phyloP scores from a whole-genome alignment of 2,797 vertebrate species.

The Apogon hyalosoma region DNA sequence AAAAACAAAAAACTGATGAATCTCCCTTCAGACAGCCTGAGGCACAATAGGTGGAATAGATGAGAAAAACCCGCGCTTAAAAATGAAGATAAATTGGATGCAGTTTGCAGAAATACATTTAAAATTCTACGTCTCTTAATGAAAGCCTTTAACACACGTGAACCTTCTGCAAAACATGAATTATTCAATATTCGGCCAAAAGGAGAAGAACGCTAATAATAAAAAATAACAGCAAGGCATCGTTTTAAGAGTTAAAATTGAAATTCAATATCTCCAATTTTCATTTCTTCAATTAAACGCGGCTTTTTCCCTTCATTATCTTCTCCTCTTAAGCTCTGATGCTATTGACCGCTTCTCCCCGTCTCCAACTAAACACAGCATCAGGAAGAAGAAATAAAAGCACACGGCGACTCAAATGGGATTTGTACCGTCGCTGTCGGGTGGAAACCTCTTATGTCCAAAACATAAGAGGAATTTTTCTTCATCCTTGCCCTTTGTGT shows the following conservation, averaged over 20 bases:
- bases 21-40: neutral
- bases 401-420: too few species aligned
- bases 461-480: too few species aligned
- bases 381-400: too few species aligned
- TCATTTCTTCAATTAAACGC: constrained; percentile 22
- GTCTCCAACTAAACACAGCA: too few species aligned
- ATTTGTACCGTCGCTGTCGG: too few species aligned
- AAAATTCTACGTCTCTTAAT: constrained; percentile 2
- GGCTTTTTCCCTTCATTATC: constrained; percentile 9
- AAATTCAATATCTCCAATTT: constrained; percentile 30
- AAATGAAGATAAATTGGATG: neutral
- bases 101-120: neutral
- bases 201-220: constrained; percentile 1
- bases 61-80: neutral
- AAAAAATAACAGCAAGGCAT: constrained; percentile 12
- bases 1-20: constrained; percentile 3
- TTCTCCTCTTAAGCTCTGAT: neutral
- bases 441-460: too few species aligned
- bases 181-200: neutral
- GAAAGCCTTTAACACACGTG: constrained; percentile 10
- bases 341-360: too few species aligned
- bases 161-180: constrained; percentile 9
- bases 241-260: constrained; percentile 21
- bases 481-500: too few species aligned
- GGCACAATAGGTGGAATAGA: neutral